Evolutionary conservation across 2,113 vertebrate species (phyloP).

Genomic region (Dasypus novemcinctus): DNA sequence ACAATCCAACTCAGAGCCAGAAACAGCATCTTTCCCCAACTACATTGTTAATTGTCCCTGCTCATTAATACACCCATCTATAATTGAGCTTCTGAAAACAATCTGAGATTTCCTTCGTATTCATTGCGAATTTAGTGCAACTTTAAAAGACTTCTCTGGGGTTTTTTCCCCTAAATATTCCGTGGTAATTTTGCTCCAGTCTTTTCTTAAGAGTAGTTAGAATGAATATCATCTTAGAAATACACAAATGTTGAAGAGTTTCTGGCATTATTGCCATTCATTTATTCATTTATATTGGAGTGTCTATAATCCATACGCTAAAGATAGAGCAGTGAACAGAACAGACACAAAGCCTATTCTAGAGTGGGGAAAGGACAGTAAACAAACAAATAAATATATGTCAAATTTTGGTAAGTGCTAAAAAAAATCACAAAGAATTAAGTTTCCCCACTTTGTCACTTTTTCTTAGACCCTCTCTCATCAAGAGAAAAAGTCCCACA

Average conservation of each 20-base stretch:
- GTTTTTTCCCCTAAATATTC: neutral
- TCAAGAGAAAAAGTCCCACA: neutral
- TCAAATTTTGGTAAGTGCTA: neutral
- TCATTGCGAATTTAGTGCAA: neutral
- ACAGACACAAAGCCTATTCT: neutral
- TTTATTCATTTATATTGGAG: neutral
- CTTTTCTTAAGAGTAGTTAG: constrained; percentile 31
- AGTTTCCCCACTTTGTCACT: neutral
- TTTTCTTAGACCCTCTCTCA: constrained; percentile 18
- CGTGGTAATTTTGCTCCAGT: neutral
- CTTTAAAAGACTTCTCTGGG: neutral
- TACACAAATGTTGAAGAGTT: neutral
- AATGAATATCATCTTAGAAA: constrained; percentile 6
- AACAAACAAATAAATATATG: neutral
- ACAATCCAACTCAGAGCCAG: neutral
- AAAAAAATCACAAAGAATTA: neutral
- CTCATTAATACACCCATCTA: neutral
- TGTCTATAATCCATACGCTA: neutral
- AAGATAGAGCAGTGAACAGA: neutral
- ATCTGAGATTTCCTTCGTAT: neutral
- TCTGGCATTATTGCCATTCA: neutral
- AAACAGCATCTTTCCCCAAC: neutral
- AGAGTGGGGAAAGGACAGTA: neutral
- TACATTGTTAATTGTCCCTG: neutral
- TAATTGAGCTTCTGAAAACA: neutral